phyloP scores from a whole-genome alignment of 2,888 invertebrate genomes.

The Minunthozetes semirufus region DNA sequence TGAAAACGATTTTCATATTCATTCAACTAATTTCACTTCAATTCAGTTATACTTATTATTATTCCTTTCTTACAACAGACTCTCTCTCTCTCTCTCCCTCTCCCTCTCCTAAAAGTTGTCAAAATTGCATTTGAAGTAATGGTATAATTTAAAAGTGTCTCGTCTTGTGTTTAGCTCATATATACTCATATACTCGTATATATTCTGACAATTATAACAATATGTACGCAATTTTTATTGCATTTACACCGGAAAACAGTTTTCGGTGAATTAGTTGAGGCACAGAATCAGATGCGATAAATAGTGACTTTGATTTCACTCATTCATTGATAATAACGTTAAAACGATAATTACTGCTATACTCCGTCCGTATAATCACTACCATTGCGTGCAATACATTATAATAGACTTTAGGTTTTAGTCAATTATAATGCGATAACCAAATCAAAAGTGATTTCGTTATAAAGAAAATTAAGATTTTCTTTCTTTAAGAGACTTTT shows the following conservation, averaged over 20 bases:
- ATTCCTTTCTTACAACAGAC: not conserved
- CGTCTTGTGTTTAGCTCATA: slow-evolving; percentile 3
- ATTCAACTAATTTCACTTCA: slow-evolving; percentile 2
- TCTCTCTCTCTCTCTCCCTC: not conserved
- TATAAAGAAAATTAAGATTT: not conserved
- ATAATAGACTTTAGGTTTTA: not conserved
- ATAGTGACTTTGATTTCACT: slow-evolving; percentile 29
- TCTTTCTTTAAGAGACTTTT: not conserved
- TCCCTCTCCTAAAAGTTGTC: not conserved
- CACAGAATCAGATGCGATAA: slow-evolving; percentile 26
- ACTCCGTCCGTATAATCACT: not conserved
- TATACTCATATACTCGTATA: too few relatives aligned
- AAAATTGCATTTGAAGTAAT: slow-evolving; percentile 10
- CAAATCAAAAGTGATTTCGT: slow-evolving; percentile 20
- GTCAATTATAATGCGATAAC: slow-evolving; percentile 27
- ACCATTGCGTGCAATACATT: slow-evolving; percentile 27
- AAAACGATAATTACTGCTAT: slow-evolving; percentile 29
- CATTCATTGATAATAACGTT: slow-evolving; percentile 33
- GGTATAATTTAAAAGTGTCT: not conserved
- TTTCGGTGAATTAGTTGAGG: slow-evolving; percentile 15
- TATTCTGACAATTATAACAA: slow-evolving; percentile 8
- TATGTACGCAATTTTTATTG: slow-evolving; percentile 21
- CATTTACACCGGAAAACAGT: slow-evolving; percentile 31
- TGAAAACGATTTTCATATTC: not conserved
- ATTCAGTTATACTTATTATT: not conserved